Evolutionary conservation across 2,797 vertebrate species (phyloP).

Genomic region (Gobio occitaniae): DNA sequence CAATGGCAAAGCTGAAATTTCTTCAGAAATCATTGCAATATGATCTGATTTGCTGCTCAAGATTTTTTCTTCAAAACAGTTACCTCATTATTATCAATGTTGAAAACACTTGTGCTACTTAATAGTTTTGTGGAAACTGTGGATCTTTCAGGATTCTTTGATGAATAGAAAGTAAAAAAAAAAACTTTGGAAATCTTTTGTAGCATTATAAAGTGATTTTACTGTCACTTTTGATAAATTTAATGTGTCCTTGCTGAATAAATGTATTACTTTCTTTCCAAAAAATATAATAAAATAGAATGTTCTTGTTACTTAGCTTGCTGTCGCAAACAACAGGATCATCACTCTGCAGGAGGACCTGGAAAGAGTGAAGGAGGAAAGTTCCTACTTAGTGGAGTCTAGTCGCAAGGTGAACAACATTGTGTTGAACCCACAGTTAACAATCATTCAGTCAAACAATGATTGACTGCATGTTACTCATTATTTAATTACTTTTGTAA

Average conservation of each 20-base stretch:
- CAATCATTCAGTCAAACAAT: background rate
- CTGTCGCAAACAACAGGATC: slow-evolving; percentile 97
- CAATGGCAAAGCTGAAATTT: background rate
- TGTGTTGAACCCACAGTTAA: background rate
- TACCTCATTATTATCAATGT: background rate
- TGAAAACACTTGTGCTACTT: background rate
- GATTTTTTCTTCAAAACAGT: background rate
- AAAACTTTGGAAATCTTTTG: background rate
- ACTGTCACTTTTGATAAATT: background rate
- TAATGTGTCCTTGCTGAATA: background rate
- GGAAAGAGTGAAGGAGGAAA: slow-evolving; percentile 93
- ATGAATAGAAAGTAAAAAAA: background rate
- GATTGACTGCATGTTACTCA: background rate
- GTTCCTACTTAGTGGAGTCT: slow-evolving; percentile 89
- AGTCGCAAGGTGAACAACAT: slow-evolving; percentile 82
- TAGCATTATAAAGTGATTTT: background rate
- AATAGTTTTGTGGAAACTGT: background rate
- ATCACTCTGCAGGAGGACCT: slow-evolving; percentile 98
- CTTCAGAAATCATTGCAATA: background rate
- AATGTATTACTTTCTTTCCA: background rate
- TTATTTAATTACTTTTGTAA: background rate
- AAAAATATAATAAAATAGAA: background rate
- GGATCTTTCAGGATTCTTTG: background rate
- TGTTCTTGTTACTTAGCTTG: slow-evolving; percentile 80
- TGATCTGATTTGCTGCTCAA: background rate